Percentiles rank a stretch among this genome's conserved stretches.
Conservation (phyloP, 2,888 invertebrate species). For the Drosophila bunnanda region DNA sequence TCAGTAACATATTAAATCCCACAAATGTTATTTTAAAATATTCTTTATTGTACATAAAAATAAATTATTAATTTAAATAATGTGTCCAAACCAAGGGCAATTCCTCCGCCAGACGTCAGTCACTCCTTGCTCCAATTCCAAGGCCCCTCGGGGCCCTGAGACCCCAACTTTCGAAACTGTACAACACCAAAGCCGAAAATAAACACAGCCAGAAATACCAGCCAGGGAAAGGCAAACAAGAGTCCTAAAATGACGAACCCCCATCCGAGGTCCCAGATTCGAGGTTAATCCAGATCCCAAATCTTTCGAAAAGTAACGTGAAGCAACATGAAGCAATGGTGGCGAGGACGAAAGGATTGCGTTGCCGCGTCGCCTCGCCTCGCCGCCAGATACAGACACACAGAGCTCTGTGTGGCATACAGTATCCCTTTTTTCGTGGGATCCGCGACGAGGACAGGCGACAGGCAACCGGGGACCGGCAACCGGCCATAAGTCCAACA, state of each 20-base stretch:
- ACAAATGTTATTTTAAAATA: neutral
- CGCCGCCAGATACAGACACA: conserved; percentile 32
- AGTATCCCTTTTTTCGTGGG: conserved; percentile 78
- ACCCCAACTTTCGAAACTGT: conserved; percentile 59
- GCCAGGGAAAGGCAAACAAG: conserved; percentile 29
- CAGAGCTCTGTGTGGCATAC: conserved; percentile 1
- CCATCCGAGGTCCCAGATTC: conserved; percentile 2
- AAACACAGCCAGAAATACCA: conserved; percentile 34
- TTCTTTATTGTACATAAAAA: neutral
- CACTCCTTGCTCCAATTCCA: conserved; percentile 30
- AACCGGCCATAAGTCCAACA: conserved; percentile 46
- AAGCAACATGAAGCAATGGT: conserved; percentile 46
- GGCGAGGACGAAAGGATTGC: conserved; percentile 77
- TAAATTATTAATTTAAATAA: too few relatives aligned
- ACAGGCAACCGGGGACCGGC: conserved; percentile 49
- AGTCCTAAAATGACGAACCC: conserved; percentile 18
- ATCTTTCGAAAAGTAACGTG: conserved; percentile 47
- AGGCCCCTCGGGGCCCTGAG: conserved; percentile 6
- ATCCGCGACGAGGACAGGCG: conserved; percentile 50
- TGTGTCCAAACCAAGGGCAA: neutral
- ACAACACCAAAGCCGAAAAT: conserved; percentile 50
- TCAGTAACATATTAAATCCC: neutral
- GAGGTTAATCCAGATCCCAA: conserved; percentile 9
- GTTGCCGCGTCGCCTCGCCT: conserved; percentile 42
- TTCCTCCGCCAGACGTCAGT: neutral